These are phyloP conservation scores for Druon quercuslanigerum DNA, from an alignment of 1,140 invertebrate genomes.

Conservation along the genomic window DNA sequence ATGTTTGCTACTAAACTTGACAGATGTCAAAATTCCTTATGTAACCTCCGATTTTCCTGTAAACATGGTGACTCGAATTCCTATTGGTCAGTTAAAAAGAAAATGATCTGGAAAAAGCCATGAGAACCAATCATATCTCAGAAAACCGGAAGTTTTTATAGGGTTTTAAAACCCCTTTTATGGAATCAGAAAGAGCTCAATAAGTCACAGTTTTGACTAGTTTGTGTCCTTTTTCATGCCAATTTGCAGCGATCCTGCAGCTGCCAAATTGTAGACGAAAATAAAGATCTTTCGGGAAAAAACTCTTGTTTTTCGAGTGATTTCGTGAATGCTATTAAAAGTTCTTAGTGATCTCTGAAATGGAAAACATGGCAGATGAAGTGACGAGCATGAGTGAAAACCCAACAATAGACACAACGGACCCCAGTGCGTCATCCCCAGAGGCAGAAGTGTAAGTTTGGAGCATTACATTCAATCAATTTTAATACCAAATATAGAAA, in stretches of 20 bases:
- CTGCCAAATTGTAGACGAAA: neutral
- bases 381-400: neutral
- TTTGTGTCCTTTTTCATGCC: neutral
- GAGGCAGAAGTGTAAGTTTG: constrained; percentile 21
- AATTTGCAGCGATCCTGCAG: neutral
- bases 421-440: constrained; percentile 18
- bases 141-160: neutral
- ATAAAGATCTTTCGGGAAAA: neutral
- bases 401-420: constrained; percentile 17
- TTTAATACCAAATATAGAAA: too few relatives aligned
- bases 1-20: too few relatives aligned
- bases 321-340: constrained; percentile 5
- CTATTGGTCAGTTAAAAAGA: too few relatives aligned
- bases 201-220: neutral
- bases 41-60: too few relatives aligned
- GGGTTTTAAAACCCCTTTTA: neutral
- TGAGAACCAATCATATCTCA: too few relatives aligned
- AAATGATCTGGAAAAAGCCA: too few relatives aligned
- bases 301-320: neutral
- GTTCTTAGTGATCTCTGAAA: neutral
- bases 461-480: neutral
- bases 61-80: too few relatives aligned
- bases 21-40: too few relatives aligned
- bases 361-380: constrained; percentile 14
- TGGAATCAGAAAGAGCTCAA: neutral